These are phyloP conservation scores for Chrysoperla carnea DNA, from an alignment of 1,140 invertebrate species.

Conservation along the genomic window DNA sequence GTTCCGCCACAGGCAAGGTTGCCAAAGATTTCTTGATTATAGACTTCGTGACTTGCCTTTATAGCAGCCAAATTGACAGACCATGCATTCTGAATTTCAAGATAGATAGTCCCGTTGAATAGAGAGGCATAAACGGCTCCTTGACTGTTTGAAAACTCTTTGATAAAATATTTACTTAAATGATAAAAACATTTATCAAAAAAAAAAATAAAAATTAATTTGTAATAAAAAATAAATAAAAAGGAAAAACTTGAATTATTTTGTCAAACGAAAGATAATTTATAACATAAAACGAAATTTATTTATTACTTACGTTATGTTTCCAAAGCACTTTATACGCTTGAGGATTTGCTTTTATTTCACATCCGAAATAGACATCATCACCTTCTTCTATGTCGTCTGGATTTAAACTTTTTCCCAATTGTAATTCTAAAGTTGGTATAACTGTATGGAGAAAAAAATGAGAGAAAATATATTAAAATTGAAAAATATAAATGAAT, in stretches of 20 bases:
- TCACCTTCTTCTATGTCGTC: slow-evolving; percentile 77
- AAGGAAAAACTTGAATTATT: background rate
- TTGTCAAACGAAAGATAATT: background rate
- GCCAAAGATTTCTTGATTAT: no score
- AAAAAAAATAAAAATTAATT: no score
- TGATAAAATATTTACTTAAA: no score
- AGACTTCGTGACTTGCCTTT: no score
- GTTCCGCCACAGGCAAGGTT: no score
- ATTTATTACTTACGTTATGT: slow-evolving; percentile 62
- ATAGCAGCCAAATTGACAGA: no score
- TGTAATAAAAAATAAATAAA: no score
- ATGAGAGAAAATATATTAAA: slow-evolving; percentile 9
- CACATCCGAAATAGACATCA: slow-evolving; percentile 81
- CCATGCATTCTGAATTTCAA: no score
- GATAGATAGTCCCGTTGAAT: no score
- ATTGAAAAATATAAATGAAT: background rate
- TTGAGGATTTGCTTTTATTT: slow-evolving; percentile 65
- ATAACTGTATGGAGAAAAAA: slow-evolving; percentile 40
- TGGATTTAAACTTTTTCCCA: slow-evolving; percentile 71
- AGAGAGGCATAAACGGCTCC: no score
- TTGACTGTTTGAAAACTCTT: no score
- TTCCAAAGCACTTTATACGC: slow-evolving; percentile 82
- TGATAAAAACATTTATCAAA: no score
- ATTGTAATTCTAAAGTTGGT: slow-evolving; percentile 49
- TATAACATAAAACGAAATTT: background rate